A percentile compares a stretch with the other conserved stretches of the same genome.
Evolutionary conservation across 2,888 invertebrate genomes (phyloP).

Genomic region (Leptarthrus brevirostris): DNA sequence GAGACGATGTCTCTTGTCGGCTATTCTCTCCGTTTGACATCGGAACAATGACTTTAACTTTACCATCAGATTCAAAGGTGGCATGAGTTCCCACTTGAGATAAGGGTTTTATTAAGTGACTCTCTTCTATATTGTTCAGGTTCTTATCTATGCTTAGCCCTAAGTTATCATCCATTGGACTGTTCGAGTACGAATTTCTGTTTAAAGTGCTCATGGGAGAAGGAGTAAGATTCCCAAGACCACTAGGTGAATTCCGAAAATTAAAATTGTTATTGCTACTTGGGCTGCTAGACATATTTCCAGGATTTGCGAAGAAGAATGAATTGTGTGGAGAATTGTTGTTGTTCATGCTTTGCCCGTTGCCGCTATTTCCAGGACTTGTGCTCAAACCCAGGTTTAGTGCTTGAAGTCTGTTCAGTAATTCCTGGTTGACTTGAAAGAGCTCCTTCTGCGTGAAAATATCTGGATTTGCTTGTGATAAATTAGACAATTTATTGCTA

Average conservation of each 20-base stretch:
- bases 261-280: conserved; percentile 62
- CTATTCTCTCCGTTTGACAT: conserved; percentile 66
- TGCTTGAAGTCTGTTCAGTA: conserved; percentile 65
- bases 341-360: conserved; percentile 55
- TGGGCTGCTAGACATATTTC: conserved; percentile 61
- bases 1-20: conserved; percentile 59
- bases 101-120: conserved; percentile 76
- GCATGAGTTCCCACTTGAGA: conserved; percentile 74
- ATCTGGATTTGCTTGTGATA: conserved; percentile 56
- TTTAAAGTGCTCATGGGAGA: conserved; percentile 65
- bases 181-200: conserved; percentile 64
- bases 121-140: conserved; percentile 69
- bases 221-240: conserved; percentile 61
- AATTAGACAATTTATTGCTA: conserved; percentile 63
- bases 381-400: conserved; percentile 61
- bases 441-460: conserved; percentile 63
- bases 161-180: conserved; percentile 60
- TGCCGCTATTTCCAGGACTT: conserved; percentile 35
- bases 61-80: conserved; percentile 72
- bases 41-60: conserved; percentile 74
- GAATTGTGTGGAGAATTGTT: conserved; percentile 64
- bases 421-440: conserved; percentile 67
- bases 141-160: conserved; percentile 65
- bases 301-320: conserved; percentile 66
- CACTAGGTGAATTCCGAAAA: conserved; percentile 61